Percentiles rank a stretch among this genome's conserved stretches.
Conservation (phyloP, 1,140 invertebrate species). For the Drosophila lacertosa region DNA sequence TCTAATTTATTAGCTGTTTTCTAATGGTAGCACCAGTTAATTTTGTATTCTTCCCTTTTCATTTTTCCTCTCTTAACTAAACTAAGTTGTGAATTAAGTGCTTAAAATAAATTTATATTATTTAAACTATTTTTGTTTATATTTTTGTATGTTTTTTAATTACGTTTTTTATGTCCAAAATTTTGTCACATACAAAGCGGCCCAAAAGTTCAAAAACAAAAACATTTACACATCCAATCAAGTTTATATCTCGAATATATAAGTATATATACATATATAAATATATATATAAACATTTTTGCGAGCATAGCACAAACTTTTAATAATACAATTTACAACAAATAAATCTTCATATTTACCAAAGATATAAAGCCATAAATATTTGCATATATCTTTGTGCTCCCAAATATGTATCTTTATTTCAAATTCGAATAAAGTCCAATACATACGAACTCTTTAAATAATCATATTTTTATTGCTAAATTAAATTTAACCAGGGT, state of each 20-base stretch:
- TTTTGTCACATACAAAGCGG: slow-evolving; percentile 15
- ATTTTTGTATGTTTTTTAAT: too few relatives aligned
- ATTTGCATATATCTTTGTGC: background rate
- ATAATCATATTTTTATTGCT: background rate
- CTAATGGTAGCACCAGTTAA: slow-evolving; percentile 54
- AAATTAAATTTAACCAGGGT: too few relatives aligned
- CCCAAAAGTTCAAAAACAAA: slow-evolving; percentile 63
- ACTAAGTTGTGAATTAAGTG: slow-evolving; percentile 79
- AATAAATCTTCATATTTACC: slow-evolving; percentile 46
- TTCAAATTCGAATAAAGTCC: slow-evolving; percentile 32
- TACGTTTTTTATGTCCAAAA: background rate
- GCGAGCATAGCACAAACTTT: slow-evolving; percentile 51
- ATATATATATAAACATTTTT: slow-evolving; percentile 30
- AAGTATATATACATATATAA: slow-evolving; percentile 17
- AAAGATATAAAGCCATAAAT: slow-evolving; percentile 4
- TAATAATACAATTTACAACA: slow-evolving; percentile 70
- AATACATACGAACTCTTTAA: slow-evolving; percentile 3
- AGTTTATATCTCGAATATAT: slow-evolving; percentile 36
- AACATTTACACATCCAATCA: slow-evolving; percentile 50
- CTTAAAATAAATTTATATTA: slow-evolving; percentile 54
- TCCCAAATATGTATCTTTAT: slow-evolving; percentile 4
- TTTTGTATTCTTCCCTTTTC: slow-evolving; percentile 40
- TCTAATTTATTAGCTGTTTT: slow-evolving; percentile 46
- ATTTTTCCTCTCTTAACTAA: slow-evolving; percentile 53
- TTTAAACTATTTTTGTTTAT: slow-evolving; percentile 39